Evolutionary conservation across 2,113 vertebrate genomes (phyloP).

Genomic region (Burhinus oedicnemus): DNA sequence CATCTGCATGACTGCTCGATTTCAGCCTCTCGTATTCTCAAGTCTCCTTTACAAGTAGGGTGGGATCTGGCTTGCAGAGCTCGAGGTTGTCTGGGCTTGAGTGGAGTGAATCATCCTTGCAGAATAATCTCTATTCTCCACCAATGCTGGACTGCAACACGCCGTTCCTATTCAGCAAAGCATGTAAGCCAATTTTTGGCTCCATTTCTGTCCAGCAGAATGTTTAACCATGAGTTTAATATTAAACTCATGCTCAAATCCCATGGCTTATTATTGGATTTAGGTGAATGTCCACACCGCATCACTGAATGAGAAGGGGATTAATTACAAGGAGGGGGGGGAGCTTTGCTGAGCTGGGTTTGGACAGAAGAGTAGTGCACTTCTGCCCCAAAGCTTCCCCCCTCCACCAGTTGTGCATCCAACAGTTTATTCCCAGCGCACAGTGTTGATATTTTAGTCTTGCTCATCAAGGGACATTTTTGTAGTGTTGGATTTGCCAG

Average conservation of each 20-base stretch:
- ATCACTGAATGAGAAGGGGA: not conserved
- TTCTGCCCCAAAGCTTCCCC: not conserved
- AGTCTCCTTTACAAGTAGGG: not conserved
- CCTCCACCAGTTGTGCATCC: not conserved
- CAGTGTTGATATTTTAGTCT: not conserved
- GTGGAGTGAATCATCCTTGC: slow-evolving; percentile 17
- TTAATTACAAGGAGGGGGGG: not conserved
- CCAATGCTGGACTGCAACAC: not conserved
- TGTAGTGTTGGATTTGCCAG: not conserved
- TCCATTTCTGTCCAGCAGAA: not conserved
- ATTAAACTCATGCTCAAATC: slow-evolving; percentile 14
- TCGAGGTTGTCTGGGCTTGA: not conserved
- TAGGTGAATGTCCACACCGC: not conserved
- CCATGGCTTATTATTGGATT: not conserved
- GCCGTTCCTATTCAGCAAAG: slow-evolving; percentile 23
- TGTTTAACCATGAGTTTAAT: not conserved
- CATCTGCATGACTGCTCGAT: not conserved
- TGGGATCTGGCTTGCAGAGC: not conserved
- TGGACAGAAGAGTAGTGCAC: not conserved
- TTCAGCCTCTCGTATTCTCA: not conserved
- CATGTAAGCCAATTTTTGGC: slow-evolving; percentile 13
- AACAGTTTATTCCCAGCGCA: not conserved
- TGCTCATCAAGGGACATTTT: not conserved
- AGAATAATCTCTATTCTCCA: not conserved
- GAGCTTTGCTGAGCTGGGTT: not conserved